phyloP scores from a whole-genome alignment of 2,113 vertebrate genomes.

The Artemisiospiza belli region DNA sequence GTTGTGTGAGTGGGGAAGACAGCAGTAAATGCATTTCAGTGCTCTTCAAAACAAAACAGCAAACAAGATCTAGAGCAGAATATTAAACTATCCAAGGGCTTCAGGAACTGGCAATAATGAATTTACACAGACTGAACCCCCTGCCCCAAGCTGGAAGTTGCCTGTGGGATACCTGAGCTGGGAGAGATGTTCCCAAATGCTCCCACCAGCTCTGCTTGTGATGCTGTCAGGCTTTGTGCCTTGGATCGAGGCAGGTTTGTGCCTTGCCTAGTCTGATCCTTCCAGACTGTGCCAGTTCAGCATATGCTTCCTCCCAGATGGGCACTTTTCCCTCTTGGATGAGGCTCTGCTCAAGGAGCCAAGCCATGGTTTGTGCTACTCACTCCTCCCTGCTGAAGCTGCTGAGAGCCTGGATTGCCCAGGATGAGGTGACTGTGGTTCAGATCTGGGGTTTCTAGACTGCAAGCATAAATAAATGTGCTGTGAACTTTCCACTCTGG shows the following conservation, averaged over 20 bases:
- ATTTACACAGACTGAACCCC: not conserved
- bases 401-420: not conserved
- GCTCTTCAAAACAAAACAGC: constrained; percentile 41
- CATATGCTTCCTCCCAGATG: not conserved
- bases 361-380: not conserved
- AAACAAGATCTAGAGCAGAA: constrained; percentile 66
- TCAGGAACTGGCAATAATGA: constrained; percentile 5
- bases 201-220: not conserved
- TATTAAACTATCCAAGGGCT: constrained; percentile 42
- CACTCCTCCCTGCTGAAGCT: not conserved
- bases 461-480: fast-evolving
- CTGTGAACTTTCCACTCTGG: not conserved
- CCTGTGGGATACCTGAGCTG: not conserved
- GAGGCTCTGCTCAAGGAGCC: not conserved
- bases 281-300: not conserved
- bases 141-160: not conserved
- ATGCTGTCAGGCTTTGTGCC: not conserved
- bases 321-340: not conserved
- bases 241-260: not conserved
- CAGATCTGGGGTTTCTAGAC: not conserved
- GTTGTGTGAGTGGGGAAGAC: constrained; percentile 35
- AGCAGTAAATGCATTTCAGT: constrained; percentile 62
- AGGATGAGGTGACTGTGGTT: not conserved
- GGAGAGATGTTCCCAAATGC: not conserved
- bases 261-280: not conserved